Evolutionary conservation across 2,113 vertebrate genomes (phyloP), one percentile per base, ranked within the genome.

Genomic region (Elgaria multicarinata): DNA sequence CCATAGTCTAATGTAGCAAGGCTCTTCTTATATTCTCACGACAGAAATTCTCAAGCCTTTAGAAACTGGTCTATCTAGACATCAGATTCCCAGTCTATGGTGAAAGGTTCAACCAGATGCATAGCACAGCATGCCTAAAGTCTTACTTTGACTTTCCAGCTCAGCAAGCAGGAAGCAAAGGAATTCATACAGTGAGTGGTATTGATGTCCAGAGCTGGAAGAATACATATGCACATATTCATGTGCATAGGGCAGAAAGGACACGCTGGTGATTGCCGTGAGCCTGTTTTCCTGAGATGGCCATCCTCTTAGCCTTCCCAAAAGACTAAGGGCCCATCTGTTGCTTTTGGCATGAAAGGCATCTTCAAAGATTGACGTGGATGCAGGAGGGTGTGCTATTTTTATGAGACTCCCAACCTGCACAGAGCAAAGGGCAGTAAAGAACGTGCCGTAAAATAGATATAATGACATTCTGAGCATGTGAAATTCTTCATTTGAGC

Each of bases 261-360:
- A 26, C 3, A 1, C 1, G 24, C 46, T 50, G 28, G 5, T 24
- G 26, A 22, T 33, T 50, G 46, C 14, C 16, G 53, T 13, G 0
- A 44, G 8, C 26, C 12, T 28, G 26, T 26, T 24, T 1, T 14
- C 6, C 18, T 74, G 42, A 12, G 42, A 24, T 14, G 26, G 44
- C 6, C 44, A 77, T 28, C 26, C 1, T 7, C 22, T 62, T 20
- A 62, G 75, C 36, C 22, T 28, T 46, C 22, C 75, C 75, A 28
- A 8, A 46, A 62, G 58, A 42, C 75, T 5, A 62, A 44, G 74
- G 39, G 2, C 31, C 75, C 92, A 88, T 90, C 85, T 50, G 87
- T 22, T 71, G 91, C 50, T 86, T 72, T 72, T 81, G 75, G 42
- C 75, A 77, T 26, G 79, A 92, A 90, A 93, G 33, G 85, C 44